Percentiles rank a stretch among this genome's conserved stretches.
phyloP scores from a whole-genome alignment of 2,113 vertebrate genomes.

The Kobus ellipsiprymnus region DNA sequence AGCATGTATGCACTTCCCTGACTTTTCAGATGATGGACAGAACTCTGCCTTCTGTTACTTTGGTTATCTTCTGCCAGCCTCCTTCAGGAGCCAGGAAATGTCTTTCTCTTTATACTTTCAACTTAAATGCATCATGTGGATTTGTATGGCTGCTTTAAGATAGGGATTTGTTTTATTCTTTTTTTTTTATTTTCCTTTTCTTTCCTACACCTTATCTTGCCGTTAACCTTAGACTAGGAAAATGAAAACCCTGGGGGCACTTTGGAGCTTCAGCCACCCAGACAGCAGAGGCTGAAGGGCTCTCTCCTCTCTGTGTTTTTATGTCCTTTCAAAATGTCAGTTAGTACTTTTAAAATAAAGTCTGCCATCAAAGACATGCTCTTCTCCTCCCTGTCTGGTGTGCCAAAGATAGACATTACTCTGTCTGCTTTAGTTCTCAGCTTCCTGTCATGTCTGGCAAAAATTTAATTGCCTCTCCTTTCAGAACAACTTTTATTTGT shows the following conservation, averaged over 20 bases:
- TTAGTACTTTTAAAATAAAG: constrained; percentile 68
- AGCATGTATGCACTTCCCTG: background rate
- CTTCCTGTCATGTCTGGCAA: constrained; percentile 66
- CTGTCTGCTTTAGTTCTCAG: constrained; percentile 61
- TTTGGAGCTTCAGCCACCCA: constrained; percentile 12
- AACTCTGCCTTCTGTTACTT: background rate
- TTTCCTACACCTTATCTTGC: constrained; percentile 22
- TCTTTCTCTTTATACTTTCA: background rate
- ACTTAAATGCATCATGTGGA: background rate
- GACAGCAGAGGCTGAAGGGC: constrained; percentile 33
- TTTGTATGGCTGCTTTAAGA: constrained; percentile 39
- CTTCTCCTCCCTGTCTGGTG: constrained; percentile 57
- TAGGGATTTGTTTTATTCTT: constrained; percentile 18
- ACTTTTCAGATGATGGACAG: background rate
- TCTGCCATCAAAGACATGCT: constrained; percentile 63
- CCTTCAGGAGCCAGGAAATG: background rate
- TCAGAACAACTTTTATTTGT: constrained; percentile 64
- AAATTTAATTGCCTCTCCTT: constrained; percentile 67
- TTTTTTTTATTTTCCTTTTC: background rate
- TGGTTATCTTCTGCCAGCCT: background rate
- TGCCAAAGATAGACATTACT: constrained; percentile 67
- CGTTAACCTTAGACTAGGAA: background rate
- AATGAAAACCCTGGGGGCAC: constrained; percentile 21
- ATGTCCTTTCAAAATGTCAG: constrained; percentile 66
- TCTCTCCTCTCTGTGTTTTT: constrained; percentile 38